A percentile compares a stretch with the other conserved stretches of the same genome.
These are phyloP conservation scores for Cybosia mesomella DNA, from an alignment of 2,888 invertebrate species.

Conservation along the genomic window DNA sequence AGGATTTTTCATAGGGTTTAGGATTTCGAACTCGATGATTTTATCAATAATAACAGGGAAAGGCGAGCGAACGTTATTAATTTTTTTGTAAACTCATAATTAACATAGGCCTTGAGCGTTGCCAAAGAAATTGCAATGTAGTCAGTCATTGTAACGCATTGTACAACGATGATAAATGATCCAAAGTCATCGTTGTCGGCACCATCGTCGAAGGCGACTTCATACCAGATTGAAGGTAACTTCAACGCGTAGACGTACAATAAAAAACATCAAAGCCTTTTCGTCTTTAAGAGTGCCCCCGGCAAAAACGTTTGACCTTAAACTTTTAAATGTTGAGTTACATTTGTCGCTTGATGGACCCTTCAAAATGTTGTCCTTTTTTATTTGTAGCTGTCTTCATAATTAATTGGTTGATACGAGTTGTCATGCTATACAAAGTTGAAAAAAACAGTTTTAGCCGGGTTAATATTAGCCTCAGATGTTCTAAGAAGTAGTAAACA, in stretches of 20 bases:
- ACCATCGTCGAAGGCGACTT: conserved; percentile 47
- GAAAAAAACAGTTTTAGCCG: conserved; percentile 34
- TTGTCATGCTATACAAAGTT: conserved; percentile 34
- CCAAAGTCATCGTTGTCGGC: conserved; percentile 45
- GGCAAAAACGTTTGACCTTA: conserved; percentile 52
- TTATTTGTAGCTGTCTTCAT: conserved; percentile 36
- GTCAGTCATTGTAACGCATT: conserved; percentile 47
- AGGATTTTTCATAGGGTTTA: too few species aligned
- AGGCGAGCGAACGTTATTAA: conserved; percentile 33
- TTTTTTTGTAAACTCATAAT: conserved; percentile 41
- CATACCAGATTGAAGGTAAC: conserved; percentile 52
- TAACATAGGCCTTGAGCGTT: conserved; percentile 50
- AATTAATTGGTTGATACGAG: conserved; percentile 37
- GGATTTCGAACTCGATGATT: too few species aligned
- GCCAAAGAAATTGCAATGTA: conserved; percentile 55
- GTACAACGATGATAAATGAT: conserved; percentile 56
- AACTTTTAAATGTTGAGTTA: conserved; percentile 48
- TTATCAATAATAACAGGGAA: conserved; percentile 35
- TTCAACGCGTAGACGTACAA: conserved; percentile 24
- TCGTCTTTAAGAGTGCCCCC: conserved; percentile 47
- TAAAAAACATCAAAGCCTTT: conserved; percentile 52
- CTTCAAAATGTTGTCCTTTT: conserved; percentile 41
- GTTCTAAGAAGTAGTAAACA: conserved; percentile 59
- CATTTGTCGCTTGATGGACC: conserved; percentile 44
- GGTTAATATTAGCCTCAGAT: conserved; percentile 44